These are phyloP conservation scores for Drosophila helvetica DNA, from an alignment of 2,888 invertebrate genomes.

Conservation along the genomic window DNA sequence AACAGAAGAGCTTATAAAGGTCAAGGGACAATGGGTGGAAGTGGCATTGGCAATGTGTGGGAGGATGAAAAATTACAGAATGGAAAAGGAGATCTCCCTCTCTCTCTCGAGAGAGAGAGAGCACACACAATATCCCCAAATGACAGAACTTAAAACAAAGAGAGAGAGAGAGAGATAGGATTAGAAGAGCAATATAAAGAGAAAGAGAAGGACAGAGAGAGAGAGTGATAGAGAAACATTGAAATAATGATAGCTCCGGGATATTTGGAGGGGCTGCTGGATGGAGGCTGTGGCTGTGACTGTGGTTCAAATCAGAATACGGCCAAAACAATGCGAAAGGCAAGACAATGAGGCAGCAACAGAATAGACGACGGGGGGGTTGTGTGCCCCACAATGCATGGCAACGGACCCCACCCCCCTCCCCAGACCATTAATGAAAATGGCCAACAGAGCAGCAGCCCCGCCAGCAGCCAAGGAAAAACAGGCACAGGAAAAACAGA, in stretches of 20 bases:
- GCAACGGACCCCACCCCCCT: not conserved
- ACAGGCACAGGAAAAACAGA: slow-evolving; percentile 18
- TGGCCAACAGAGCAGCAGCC: slow-evolving; percentile 62
- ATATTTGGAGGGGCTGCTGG: slow-evolving; percentile 33
- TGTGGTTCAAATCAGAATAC: slow-evolving; percentile 76
- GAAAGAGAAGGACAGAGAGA: not conserved
- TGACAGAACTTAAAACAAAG: not conserved
- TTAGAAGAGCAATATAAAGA: slow-evolving; percentile 1
- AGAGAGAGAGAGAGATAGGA: not conserved
- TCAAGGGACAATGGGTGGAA: slow-evolving; percentile 57
- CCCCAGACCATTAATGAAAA: slow-evolving; percentile 73
- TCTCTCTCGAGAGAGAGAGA: slow-evolving; percentile 12
- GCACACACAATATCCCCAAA: slow-evolving; percentile 7
- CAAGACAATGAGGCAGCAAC: slow-evolving; percentile 56
- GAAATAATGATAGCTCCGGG: slow-evolving; percentile 77
- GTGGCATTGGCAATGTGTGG: slow-evolving; percentile 29
- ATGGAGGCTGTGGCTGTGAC: slow-evolving; percentile 66
- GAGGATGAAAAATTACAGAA: slow-evolving; percentile 39
- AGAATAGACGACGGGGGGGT: not conserved
- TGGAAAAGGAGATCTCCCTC: slow-evolving; percentile 8
- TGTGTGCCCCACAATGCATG: slow-evolving; percentile 46
- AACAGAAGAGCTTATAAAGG: slow-evolving; percentile 68
- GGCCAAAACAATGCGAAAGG: slow-evolving; percentile 51
- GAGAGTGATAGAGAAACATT: slow-evolving; percentile 34
- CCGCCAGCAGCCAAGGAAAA: slow-evolving; percentile 22